phyloP scores from a whole-genome alignment of 2,113 vertebrate species.

The Erythrolamprus reginae region DNA sequence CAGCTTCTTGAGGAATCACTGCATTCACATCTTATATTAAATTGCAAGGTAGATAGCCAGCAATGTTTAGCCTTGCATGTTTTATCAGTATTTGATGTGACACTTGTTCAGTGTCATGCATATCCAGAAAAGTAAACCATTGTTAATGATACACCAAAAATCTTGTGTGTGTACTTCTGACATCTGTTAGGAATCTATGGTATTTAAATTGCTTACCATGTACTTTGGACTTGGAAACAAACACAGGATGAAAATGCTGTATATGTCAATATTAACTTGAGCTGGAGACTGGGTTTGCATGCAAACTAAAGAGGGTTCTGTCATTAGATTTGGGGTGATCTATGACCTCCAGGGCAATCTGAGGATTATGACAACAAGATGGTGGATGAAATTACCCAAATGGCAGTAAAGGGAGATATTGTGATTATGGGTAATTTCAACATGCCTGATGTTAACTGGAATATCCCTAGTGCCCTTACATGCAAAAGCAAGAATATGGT shows the following conservation, averaged over 20 bases:
- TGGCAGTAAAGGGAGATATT: too few species aligned
- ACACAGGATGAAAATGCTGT: background rate
- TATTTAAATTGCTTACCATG: background rate
- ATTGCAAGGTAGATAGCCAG: background rate
- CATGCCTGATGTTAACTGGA: too few species aligned
- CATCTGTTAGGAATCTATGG: background rate
- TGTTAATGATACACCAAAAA: background rate
- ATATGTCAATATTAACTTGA: background rate
- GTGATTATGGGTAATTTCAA: too few species aligned
- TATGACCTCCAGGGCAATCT: too few species aligned
- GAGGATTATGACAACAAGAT: too few species aligned
- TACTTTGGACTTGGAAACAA: background rate
- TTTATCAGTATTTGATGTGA: background rate
- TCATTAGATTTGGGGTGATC: too few species aligned
- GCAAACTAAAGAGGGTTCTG: too few species aligned
- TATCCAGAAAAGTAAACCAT: background rate
- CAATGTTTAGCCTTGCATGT: background rate
- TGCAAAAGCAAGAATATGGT: too few species aligned
- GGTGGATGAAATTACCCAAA: too few species aligned
- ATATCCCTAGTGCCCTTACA: too few species aligned
- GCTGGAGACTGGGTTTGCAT: too few species aligned
- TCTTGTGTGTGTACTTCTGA: background rate
- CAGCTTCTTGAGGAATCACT: background rate
- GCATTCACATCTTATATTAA: background rate
- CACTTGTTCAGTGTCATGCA: background rate